A percentile compares a stretch with the other conserved stretches of the same genome.
Evolutionary conservation across 2,113 vertebrate species (phyloP).

Genomic region (Triplophysa dalaica): DNA sequence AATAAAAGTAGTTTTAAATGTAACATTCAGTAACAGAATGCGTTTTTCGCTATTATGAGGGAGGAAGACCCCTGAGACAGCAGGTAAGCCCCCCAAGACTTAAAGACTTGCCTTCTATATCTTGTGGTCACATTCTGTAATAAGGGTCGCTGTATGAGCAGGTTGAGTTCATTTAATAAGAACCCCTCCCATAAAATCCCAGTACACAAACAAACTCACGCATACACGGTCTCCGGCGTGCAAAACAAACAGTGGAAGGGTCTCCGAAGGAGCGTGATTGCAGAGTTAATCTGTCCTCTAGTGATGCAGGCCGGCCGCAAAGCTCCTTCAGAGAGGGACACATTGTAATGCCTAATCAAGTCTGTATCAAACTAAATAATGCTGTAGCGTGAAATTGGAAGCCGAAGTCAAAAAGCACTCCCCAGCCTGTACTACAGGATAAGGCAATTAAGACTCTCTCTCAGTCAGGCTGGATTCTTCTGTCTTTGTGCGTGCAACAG

Average conservation of each 20-base stretch:
- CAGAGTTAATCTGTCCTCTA: slow-evolving; percentile 74
- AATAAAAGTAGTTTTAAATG: too few species aligned
- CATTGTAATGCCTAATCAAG: slow-evolving; percentile 74
- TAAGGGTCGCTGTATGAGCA: slow-evolving; percentile 27
- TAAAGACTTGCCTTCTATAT: slow-evolving; percentile 12
- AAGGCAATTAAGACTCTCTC: slow-evolving; percentile 63
- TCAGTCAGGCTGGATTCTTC: slow-evolving; percentile 39
- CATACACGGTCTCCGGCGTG: slow-evolving; percentile 46
- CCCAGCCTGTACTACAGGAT: slow-evolving; percentile 71
- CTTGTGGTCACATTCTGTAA: slow-evolving; percentile 3
- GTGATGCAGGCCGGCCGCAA: slow-evolving; percentile 63
- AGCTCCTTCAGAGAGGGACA: slow-evolving; percentile 56
- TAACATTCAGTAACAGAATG: too few species aligned
- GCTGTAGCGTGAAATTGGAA: slow-evolving; percentile 73
- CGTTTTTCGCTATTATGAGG: background rate
- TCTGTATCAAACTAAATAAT: slow-evolving; percentile 78
- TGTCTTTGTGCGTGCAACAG: slow-evolving; percentile 18
- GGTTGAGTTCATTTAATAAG: slow-evolving; percentile 47
- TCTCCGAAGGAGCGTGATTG: slow-evolving; percentile 69
- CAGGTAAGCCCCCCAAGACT: background rate
- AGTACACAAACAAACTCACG: slow-evolving; percentile 51
- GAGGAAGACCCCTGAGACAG: slow-evolving; percentile 20
- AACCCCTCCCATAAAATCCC: slow-evolving; percentile 39
- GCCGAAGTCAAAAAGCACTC: slow-evolving; percentile 73
- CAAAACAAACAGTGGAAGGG: slow-evolving; percentile 36